Evolutionary conservation across 2,888 invertebrate species (phyloP), one percentile per base, ranked within the genome.

Genomic region (Gibbula magus): DNA sequence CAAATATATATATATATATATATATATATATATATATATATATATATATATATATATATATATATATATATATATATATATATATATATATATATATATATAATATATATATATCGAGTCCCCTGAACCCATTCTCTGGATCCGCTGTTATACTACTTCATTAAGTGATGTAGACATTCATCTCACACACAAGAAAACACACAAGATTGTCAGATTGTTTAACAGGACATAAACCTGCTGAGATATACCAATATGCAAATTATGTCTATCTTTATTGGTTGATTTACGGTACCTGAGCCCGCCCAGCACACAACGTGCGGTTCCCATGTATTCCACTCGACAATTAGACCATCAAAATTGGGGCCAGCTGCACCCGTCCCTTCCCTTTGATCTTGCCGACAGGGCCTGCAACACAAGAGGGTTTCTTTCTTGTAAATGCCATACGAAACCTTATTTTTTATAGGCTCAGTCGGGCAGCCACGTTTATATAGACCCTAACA

Each of bases 371-470:
- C 35, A 35, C 35, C 35, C 35, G 10, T 20, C 35, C 10, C 39
- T 20, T 35, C 35, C 39, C 70, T 70, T 70, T 70, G 70, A 70
- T 35, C 35, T 70, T 20, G 20, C 35, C 32, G 70, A 20, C 70
- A n/a, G 8, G 20, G 32, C 35, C 70, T 39, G 70, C 70, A 70
- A 70, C 39, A 70, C 13, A 35, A 20, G 70, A 39, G 70, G 29
- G 70, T 70, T 39, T 32, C 70, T 70, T 70, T 70, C 70, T 39
- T 70, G 70, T 70, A 70, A 70, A 70, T 70, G 70, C 35, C 70
- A 70, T 70, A 35, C 35, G 70, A 70, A 70, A 70, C 70, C 70
- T 20, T 20, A 35, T 39, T 35, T 70, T 70, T 70, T 70, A 39
- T 32, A 10, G 70, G 70, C 20, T 39, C 35, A 18, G 70, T 70